Percentiles rank a stretch among this genome's conserved stretches.
phyloP scores from a whole-genome alignment of 1,140 invertebrate genomes.

The Agrilus planipennis region DNA sequence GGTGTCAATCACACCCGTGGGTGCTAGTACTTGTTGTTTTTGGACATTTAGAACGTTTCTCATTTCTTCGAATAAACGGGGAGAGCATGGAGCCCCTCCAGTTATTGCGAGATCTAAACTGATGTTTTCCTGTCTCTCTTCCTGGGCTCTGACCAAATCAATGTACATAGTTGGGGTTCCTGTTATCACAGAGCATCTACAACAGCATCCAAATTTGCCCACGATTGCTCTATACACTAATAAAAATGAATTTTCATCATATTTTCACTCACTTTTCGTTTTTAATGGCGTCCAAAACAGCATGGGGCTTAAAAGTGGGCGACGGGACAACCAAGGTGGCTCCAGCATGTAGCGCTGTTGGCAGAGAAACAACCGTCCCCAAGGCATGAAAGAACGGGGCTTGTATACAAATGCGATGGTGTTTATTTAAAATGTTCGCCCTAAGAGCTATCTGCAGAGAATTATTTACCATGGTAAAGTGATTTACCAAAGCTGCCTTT shows the following conservation, averaged over 20 bases:
- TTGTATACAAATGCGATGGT: conserved; percentile 56
- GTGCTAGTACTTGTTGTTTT: conserved; percentile 23
- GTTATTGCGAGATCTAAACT: conserved; percentile 46
- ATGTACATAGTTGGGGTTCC: conserved; percentile 97
- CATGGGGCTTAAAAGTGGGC: conserved; percentile 52
- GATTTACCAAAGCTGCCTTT: conserved; percentile 76
- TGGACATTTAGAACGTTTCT: conserved; percentile 20
- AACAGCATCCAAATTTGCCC: no score
- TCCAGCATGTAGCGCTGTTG: conserved; percentile 50
- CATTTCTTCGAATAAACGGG: conserved; percentile 55
- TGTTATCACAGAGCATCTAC: conserved; percentile 63
- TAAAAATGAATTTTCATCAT: no score
- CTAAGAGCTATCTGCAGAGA: conserved; percentile 51
- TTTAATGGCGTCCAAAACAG: conserved; percentile 51
- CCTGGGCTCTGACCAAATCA: conserved; percentile 54
- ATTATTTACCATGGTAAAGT: conserved; percentile 82
- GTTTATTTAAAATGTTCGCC: conserved; percentile 40
- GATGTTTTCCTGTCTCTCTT: conserved; percentile 36
- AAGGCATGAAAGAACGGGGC: conserved; percentile 91
- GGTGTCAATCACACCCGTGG: no score
- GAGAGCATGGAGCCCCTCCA: conserved; percentile 66
- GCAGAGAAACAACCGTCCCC: conserved; percentile 60
- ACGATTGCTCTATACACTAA: no score
- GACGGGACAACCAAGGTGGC: conserved; percentile 58
- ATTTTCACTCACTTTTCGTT: conserved; percentile 60